phyloP scores from a whole-genome alignment of 2,888 invertebrate genomes.

The Lasioglossum morio region DNA sequence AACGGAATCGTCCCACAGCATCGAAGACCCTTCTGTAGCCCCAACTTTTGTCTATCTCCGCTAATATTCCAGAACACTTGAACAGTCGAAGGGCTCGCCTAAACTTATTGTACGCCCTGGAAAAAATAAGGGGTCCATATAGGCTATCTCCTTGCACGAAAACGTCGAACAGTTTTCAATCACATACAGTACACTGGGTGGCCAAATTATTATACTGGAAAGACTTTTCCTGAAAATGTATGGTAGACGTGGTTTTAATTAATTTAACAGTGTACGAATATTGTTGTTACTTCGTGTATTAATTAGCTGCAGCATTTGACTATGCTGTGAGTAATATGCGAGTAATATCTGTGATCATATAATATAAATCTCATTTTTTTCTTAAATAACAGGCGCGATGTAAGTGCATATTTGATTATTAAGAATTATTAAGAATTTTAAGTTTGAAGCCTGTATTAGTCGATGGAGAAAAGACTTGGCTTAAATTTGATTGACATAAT shows the following conservation, averaged over 20 bases:
- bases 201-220: not conserved
- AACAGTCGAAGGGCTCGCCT: constrained; percentile 27
- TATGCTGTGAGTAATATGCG: too few relatives aligned
- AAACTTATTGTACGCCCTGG: not conserved
- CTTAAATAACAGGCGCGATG: too few relatives aligned
- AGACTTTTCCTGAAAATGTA: not conserved
- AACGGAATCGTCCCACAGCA: constrained; percentile 39
- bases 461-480: too few relatives aligned
- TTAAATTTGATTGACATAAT: too few relatives aligned
- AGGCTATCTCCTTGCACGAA: not conserved
- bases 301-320: too few relatives aligned
- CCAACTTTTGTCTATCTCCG: not conserved
- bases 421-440: too few relatives aligned
- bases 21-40: constrained; percentile 8
- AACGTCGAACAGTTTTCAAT: not conserved
- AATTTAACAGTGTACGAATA: not conserved
- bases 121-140: not conserved
- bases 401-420: too few relatives aligned
- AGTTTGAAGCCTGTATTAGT: too few relatives aligned
- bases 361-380: too few relatives aligned
- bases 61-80: constrained; percentile 20
- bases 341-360: too few relatives aligned
- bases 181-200: not conserved
- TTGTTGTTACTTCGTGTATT: too few relatives aligned
- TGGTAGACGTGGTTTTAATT: not conserved